Evolutionary conservation across 2,113 vertebrate genomes (phyloP).

Genomic region (Australoheros scitulus): DNA sequence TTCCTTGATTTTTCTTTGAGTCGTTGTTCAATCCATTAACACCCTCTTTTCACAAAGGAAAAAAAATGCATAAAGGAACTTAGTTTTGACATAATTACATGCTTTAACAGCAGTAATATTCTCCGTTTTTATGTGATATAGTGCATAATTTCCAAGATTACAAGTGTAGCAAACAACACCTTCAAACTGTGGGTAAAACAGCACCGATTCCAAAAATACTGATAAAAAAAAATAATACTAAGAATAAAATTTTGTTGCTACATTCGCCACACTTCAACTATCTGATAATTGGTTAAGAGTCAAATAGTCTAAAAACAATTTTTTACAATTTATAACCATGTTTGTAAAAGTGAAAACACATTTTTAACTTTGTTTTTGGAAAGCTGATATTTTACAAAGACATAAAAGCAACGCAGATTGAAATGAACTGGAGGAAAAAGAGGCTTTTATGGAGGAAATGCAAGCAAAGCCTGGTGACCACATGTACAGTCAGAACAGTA

Average conservation of each 20-base stretch:
- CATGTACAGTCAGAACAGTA: neutral
- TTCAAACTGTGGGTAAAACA: neutral
- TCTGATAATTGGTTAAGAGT: neutral
- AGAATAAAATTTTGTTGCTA: neutral
- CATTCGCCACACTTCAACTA: neutral
- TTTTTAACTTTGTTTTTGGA: neutral
- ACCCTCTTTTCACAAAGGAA: neutral
- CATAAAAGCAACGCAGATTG: neutral
- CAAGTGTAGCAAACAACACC: neutral
- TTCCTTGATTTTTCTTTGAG: constrained; percentile 1
- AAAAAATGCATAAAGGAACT: neutral
- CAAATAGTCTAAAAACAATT: neutral
- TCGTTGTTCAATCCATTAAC: neutral
- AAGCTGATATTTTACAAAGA: neutral
- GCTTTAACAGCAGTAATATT: neutral
- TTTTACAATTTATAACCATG: neutral
- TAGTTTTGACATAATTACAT: neutral
- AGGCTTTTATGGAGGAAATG: neutral
- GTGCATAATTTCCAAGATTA: neutral
- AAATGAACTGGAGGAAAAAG: neutral
- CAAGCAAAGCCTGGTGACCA: neutral
- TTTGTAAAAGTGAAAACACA: neutral
- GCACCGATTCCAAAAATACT: neutral
- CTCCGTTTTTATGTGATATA: neutral
- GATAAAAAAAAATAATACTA: neutral